Evolutionary conservation across 1,140 invertebrate species (phyloP).

Genomic region (Ladona fulva): DNA sequence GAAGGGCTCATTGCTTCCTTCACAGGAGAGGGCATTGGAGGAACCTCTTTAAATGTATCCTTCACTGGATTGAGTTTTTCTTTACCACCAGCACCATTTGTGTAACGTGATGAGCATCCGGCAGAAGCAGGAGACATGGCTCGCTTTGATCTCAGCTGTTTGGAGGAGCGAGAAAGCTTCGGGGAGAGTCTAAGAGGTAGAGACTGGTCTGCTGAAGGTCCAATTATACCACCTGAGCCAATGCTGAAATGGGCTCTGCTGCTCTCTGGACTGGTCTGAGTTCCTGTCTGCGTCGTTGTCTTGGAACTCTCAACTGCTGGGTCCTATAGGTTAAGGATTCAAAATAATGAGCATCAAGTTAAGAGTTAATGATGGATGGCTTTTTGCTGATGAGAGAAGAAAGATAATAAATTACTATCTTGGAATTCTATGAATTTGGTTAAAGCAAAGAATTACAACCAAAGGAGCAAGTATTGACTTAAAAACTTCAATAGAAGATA

Average conservation of each 20-base stretch:
- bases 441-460: no score
- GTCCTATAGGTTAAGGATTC: conserved; percentile 18
- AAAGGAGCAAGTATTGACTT: no score
- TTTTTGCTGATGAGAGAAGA: no score
- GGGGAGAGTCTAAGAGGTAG: conserved; percentile 41
- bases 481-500: no score
- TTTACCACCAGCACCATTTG: background rate
- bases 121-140: conserved; percentile 47
- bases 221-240: conserved; percentile 36
- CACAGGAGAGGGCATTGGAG: conserved; percentile 37
- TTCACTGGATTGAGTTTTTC: background rate
- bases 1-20: conserved; percentile 86
- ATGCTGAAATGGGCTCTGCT: conserved; percentile 48
- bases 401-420: no score
- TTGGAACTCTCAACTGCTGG: conserved; percentile 25
- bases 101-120: background rate
- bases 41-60: conserved; percentile 10
- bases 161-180: conserved; percentile 36
- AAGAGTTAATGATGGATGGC: no score
- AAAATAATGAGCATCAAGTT: no score
- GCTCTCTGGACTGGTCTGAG: conserved; percentile 59
- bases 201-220: background rate
- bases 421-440: no score
- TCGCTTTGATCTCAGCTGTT: conserved; percentile 40
- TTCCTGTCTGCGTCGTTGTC: conserved; percentile 57